phyloP scores from a whole-genome alignment of 2,113 vertebrate genomes.

The Mormoops blainvillei region DNA sequence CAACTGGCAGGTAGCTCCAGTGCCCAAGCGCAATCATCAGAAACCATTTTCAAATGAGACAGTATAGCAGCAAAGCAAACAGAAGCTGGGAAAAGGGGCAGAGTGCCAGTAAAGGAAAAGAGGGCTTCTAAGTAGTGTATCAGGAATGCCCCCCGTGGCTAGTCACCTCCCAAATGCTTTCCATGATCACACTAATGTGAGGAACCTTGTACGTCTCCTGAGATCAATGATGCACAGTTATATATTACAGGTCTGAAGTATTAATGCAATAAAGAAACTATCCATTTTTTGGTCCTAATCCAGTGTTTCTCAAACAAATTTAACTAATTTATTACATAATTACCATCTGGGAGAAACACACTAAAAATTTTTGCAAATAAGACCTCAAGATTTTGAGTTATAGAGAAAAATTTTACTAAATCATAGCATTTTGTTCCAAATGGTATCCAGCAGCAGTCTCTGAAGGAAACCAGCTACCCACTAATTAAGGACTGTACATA shows the following conservation, averaged over 20 bases:
- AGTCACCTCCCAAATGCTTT: neutral
- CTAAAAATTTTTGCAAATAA: neutral
- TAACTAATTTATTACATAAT: neutral
- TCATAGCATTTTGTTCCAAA: neutral
- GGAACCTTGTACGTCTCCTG: neutral
- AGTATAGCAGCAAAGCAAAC: neutral
- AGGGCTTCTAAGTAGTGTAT: neutral
- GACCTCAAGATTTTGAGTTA: neutral
- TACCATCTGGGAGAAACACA: neutral
- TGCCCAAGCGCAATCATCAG: neutral
- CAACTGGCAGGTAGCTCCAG: neutral
- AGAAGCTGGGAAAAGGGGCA: neutral
- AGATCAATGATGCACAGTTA: neutral
- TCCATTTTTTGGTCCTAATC: neutral
- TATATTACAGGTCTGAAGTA: neutral
- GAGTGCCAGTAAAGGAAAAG: fast-evolving
- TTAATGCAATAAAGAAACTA: neutral
- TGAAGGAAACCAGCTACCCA: neutral
- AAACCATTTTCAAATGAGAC: neutral
- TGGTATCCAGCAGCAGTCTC: neutral
- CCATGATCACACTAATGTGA: neutral
- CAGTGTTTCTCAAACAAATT: neutral
- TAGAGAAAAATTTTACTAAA: neutral
- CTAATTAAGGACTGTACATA: neutral
- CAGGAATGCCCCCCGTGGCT: neutral